These are phyloP conservation scores for Tachina lurida DNA, from an alignment of 2,888 invertebrate genomes.

Conservation along the genomic window DNA sequence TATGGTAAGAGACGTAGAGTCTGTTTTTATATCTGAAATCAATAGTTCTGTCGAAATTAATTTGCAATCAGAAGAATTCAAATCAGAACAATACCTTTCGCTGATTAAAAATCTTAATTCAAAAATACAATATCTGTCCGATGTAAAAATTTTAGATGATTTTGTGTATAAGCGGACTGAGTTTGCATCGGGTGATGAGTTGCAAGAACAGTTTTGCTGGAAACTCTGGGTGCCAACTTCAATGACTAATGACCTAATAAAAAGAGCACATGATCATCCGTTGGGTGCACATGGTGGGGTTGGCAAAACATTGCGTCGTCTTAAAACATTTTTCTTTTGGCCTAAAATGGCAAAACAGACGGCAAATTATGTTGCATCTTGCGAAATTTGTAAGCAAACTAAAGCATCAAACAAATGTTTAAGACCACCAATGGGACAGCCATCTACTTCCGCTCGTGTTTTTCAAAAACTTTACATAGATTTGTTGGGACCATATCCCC, in stretches of 20 bases:
- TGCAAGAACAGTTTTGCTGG: constrained; percentile 19
- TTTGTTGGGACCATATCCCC: constrained; percentile 17
- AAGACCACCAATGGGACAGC: too few species aligned
- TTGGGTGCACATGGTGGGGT: constrained; percentile 30
- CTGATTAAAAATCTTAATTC: neutral
- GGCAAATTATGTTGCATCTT: neutral
- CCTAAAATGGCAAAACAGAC: constrained; percentile 39
- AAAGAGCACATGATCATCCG: constrained; percentile 33
- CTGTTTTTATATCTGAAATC: too few species aligned
- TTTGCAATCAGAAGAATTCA: constrained; percentile 25
- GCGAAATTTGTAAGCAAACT: constrained; percentile 15
- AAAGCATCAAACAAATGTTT: too few species aligned
- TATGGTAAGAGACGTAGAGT: too few species aligned
- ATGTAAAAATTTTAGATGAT: neutral
- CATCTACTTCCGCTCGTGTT: constrained; percentile 12
- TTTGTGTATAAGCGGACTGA: neutral
- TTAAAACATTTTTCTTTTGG: constrained; percentile 40
- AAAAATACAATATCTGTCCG: neutral
- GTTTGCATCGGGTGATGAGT: neutral
- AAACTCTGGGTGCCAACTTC: constrained; percentile 31
- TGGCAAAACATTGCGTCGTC: constrained; percentile 14
- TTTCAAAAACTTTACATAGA: constrained; percentile 32
- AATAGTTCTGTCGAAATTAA: constrained; percentile 21
- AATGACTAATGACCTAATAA: neutral
- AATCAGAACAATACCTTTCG: neutral